A percentile compares a stretch with the other conserved stretches of the same genome.
phyloP scores from a whole-genome alignment of 1,140 invertebrate species.

The Formica exsecta region DNA sequence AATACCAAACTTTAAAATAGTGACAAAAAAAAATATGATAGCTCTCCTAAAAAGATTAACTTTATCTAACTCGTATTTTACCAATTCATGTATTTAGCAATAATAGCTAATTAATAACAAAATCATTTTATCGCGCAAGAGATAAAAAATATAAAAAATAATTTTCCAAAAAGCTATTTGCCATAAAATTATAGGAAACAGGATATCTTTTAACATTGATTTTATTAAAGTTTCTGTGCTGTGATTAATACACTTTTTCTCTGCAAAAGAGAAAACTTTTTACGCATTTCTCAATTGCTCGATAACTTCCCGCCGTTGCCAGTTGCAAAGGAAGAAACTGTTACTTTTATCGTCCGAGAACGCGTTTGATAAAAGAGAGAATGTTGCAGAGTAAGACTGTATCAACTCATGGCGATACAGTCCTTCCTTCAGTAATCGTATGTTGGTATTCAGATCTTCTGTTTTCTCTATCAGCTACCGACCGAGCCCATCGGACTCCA shows the following conservation, averaged over 20 bases:
- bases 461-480: neutral
- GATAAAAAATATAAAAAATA: neutral
- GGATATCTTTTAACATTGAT: neutral
- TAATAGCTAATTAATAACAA: neutral
- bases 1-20: neutral
- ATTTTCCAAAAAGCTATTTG: neutral
- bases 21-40: neutral
- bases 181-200: neutral
- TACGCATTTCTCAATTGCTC: neutral
- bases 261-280: neutral
- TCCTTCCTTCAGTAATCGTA: neutral
- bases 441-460: constrained; percentile 10
- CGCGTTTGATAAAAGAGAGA: neutral
- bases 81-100: neutral
- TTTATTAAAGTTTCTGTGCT: neutral
- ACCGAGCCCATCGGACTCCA: neutral
- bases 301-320: neutral
- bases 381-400: neutral
- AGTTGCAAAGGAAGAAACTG: constrained; percentile 3
- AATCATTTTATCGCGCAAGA: neutral
- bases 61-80: neutral
- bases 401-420: constrained; percentile 41
- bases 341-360: constrained; percentile 27
- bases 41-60: neutral
- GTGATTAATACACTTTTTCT: neutral